Evolutionary conservation across 2,113 vertebrate species (phyloP).

Genomic region (Pionites leucogaster): DNA sequence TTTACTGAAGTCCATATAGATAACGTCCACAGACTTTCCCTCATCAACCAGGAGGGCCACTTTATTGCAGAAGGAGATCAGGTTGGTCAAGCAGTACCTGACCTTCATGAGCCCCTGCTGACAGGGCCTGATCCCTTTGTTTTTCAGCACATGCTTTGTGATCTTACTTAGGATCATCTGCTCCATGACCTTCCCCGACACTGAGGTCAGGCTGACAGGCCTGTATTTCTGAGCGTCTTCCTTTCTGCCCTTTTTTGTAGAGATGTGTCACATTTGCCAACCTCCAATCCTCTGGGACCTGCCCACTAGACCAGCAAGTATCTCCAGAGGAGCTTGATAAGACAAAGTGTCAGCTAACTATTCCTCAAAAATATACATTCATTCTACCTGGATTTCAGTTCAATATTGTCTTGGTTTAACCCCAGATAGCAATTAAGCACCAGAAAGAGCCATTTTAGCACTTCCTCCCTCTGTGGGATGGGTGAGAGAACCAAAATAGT

Average conservation of each 20-base stretch:
- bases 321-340: not conserved
- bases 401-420: not conserved
- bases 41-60: not conserved
- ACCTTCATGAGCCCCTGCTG: not conserved
- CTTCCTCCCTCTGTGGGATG: fast-evolving
- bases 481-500: not conserved
- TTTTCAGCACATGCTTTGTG: not conserved
- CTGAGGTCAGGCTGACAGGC: not conserved
- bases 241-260: not conserved
- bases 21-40: not conserved
- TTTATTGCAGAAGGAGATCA: not conserved
- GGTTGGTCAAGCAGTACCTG: not conserved
- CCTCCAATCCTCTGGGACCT: not conserved
- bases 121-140: not conserved
- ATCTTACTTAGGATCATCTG: not conserved
- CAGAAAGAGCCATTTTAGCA: not conserved
- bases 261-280: not conserved
- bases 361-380: not conserved
- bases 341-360: not conserved
- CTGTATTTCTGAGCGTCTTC: not conserved
- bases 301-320: not conserved
- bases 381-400: not conserved
- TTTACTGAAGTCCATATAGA: not conserved
- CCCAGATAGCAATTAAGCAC: not conserved
- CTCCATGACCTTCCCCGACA: not conserved